These are phyloP conservation scores for Pseudobourletiella spinata DNA, from an alignment of 1,140 invertebrate genomes.

Conservation along the genomic window DNA sequence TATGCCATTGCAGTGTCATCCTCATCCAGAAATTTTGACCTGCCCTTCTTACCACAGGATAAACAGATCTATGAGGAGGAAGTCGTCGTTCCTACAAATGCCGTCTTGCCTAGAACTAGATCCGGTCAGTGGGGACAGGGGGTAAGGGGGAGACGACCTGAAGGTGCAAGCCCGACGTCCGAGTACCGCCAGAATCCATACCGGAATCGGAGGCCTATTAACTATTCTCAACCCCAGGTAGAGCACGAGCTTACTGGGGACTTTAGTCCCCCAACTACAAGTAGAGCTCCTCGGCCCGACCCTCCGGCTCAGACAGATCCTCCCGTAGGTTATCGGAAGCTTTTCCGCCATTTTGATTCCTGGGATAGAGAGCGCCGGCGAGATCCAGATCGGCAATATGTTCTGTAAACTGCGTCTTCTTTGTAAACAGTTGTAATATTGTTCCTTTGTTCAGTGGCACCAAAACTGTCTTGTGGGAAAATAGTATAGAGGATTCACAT, in stretches of 20 bases:
- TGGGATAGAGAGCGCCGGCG: constrained; percentile 20
- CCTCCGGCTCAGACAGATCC: no score
- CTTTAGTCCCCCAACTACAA: not conserved
- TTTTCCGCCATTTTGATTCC: constrained; percentile 35
- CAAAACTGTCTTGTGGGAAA: no score
- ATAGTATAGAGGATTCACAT: no score
- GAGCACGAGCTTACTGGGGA: not conserved
- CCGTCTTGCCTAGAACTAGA: constrained; percentile 8
- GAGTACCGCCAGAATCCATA: not conserved
- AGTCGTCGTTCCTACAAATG: constrained; percentile 23
- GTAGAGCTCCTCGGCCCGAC: not conserved
- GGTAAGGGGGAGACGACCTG: not conserved
- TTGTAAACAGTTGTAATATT: no score
- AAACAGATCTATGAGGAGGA: constrained; percentile 35
- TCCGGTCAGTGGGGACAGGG: not conserved
- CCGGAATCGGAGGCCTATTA: not conserved
- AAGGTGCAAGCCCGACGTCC: not conserved
- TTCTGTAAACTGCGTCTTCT: no score
- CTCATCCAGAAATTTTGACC: constrained; percentile 27
- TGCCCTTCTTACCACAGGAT: constrained; percentile 26
- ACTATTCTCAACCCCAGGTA: not conserved
- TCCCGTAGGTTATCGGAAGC: constrained; percentile 27
- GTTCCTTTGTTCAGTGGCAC: no score
- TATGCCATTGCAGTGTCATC: constrained; percentile 32
- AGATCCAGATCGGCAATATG: not conserved